Evolutionary conservation across 2,797 vertebrate species (phyloP), one percentile per base, ranked within the genome.

Genomic region (Calcarius lapponicus): DNA sequence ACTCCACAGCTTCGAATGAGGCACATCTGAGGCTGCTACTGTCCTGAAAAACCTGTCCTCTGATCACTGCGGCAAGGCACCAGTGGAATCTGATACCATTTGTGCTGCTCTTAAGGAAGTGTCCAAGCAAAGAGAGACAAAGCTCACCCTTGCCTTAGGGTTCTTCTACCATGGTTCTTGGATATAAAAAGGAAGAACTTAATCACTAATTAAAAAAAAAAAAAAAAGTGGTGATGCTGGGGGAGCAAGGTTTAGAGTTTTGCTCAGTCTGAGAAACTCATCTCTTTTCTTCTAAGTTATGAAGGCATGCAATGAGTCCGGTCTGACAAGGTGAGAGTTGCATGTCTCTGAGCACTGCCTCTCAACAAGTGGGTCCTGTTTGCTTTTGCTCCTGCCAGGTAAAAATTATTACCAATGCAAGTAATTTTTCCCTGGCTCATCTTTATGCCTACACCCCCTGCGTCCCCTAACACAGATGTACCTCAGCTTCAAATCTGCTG

Each of bases 41-140:
- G 78, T 67, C 88, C 70, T 91, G 95, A 96, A 93, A 97, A 97
- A 96, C 86, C 80, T 82, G 93, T 93, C 89, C 57, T 86, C 71
- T 29, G 48, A 84, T 93, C 86, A 67, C 40, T 51, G 80, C 83
- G 90, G 80, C 25, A 51, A 94, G 73, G 94, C 74, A 95, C 22
- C 60, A 47, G 42, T 8, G 21, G 51, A 92, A 92, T 47, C 80
- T 80, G 86, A 85, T 88, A 92, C 24, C 43, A 45, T 43, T 91
- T 67, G 42, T 54, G 48, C 40, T 70, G 48, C 56, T 92, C 57
- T 72, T 88, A 72, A 67, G 73, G 43, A 92, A 86, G 16, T 7
- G 34, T 50, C 87, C 60, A 76, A 90, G 29, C 40, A 79, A 81
- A 81, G 17, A 58, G 15, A 91, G 13, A 73, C 43, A 93, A 88